phyloP scores from a whole-genome alignment of 2,113 vertebrate genomes.

The Bothrops jararaca region DNA sequence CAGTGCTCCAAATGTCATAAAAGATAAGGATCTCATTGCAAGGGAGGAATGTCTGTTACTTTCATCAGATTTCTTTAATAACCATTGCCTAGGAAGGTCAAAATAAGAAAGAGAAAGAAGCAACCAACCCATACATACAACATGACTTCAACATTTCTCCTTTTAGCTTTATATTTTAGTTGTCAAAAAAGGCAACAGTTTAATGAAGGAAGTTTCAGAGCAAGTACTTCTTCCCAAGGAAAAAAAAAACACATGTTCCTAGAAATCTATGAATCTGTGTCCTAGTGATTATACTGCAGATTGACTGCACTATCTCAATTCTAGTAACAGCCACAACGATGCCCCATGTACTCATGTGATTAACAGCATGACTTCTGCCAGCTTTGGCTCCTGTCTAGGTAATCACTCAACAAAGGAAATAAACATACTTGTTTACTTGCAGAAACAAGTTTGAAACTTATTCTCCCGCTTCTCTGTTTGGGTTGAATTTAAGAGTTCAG shows the following conservation, averaged over 20 bases:
- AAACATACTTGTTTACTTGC: neutral
- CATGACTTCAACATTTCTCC: neutral
- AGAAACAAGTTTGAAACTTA: neutral
- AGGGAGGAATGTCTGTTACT: neutral
- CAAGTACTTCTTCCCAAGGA: neutral
- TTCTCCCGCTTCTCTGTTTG: neutral
- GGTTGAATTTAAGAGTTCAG: neutral
- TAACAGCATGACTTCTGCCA: neutral
- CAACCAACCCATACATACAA: neutral
- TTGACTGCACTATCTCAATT: neutral
- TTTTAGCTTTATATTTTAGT: neutral
- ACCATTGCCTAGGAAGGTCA: neutral
- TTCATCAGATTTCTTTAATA: neutral
- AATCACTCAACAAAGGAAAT: neutral
- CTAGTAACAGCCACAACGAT: neutral
- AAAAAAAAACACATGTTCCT: neutral
- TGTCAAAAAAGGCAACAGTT: neutral
- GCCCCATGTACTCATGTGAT: neutral
- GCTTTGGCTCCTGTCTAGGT: neutral
- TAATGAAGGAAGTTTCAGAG: neutral
- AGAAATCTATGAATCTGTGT: neutral
- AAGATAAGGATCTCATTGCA: neutral
- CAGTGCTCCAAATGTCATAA: neutral
- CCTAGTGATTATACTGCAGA: neutral
- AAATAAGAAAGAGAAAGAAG: neutral